Conservation (phyloP, 1,140 invertebrate genomes). For the Nasonia giraulti region DNA sequence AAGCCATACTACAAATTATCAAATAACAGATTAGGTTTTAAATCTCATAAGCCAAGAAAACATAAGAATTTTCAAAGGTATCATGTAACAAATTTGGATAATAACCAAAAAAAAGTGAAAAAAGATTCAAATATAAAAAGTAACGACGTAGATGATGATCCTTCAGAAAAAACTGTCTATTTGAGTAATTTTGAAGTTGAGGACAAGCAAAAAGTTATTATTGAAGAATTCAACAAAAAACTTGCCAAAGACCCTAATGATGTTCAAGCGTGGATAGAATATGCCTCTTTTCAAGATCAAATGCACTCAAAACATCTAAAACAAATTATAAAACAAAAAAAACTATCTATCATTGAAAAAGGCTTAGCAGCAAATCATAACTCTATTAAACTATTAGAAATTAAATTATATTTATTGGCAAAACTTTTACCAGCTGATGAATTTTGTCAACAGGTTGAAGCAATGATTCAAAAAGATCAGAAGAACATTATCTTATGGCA, state of each 20-base stretch:
- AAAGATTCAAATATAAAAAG: constrained; percentile 61
- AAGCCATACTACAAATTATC: constrained; percentile 71
- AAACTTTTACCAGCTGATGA: constrained; percentile 74
- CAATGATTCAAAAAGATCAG: constrained; percentile 74
- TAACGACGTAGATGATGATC: constrained; percentile 37
- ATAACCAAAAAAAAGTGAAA: constrained; percentile 52
- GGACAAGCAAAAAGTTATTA: constrained; percentile 71
- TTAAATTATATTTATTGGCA: constrained; percentile 73
- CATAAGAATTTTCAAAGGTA: constrained; percentile 66
- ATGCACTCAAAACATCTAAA: constrained; percentile 9
- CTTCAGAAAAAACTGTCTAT: neutral
- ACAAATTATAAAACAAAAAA: constrained; percentile 67
- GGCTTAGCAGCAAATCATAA: constrained; percentile 74
- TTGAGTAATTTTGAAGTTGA: constrained; percentile 69
- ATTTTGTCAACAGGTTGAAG: constrained; percentile 71
- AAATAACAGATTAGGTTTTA: constrained; percentile 60
- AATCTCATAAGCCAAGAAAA: constrained; percentile 54
- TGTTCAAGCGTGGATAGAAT: constrained; percentile 76
- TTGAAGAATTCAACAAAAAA: constrained; percentile 74
- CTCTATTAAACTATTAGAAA: constrained; percentile 70
- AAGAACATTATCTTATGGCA: constrained; percentile 77
- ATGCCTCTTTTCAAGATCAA: constrained; percentile 76
- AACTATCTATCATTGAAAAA: constrained; percentile 76
- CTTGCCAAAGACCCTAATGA: constrained; percentile 73
- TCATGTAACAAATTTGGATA: constrained; percentile 61